These are phyloP conservation scores for Digitonthophagus gazella DNA, from an alignment of 2,888 invertebrate genomes.

Conservation along the genomic window DNA sequence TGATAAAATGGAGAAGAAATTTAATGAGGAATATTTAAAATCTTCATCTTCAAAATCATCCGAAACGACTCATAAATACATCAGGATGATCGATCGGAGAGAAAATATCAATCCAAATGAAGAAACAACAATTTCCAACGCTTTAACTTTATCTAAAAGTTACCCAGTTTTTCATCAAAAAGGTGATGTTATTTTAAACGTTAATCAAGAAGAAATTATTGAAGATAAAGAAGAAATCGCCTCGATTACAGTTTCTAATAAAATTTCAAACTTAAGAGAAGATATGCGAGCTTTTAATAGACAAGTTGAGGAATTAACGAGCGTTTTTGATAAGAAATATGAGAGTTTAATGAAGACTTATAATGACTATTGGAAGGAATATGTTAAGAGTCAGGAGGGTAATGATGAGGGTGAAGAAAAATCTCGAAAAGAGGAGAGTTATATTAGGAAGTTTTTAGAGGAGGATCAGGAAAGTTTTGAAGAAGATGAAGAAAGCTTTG, in stretches of 20 bases:
- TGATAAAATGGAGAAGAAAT: constrained; percentile 19
- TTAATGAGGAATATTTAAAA: constrained; percentile 10
- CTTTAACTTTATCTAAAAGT: constrained; percentile 36
- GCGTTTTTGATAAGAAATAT: constrained; percentile 34
- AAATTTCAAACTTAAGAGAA: constrained; percentile 36
- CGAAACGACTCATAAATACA: constrained; percentile 30
- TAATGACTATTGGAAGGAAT: constrained; percentile 39
- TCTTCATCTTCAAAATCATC: constrained; percentile 31
- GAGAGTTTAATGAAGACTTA: constrained; percentile 40
- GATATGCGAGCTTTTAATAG: constrained; percentile 33
- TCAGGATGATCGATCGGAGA: constrained; percentile 31
- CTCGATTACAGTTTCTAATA: constrained; percentile 34
- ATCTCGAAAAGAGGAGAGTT: too few relatives aligned
- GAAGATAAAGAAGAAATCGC: constrained; percentile 24
- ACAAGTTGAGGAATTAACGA: constrained; percentile 32
- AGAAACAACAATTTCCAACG: constrained; percentile 33
- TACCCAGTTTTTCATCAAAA: constrained; percentile 34
- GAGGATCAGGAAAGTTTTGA: constrained; percentile 4
- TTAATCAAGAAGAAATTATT: not conserved
- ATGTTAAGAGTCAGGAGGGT: constrained; percentile 29
- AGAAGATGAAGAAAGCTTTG: constrained; percentile 25
- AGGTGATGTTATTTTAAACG: constrained; percentile 26
- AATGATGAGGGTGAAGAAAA: constrained; percentile 8
- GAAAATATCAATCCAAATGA: constrained; percentile 28
- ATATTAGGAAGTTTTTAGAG: constrained; percentile 17